These are phyloP conservation scores for Zaprionus davidi DNA, from an alignment of 1,140 invertebrate genomes.

Conservation along the genomic window DNA sequence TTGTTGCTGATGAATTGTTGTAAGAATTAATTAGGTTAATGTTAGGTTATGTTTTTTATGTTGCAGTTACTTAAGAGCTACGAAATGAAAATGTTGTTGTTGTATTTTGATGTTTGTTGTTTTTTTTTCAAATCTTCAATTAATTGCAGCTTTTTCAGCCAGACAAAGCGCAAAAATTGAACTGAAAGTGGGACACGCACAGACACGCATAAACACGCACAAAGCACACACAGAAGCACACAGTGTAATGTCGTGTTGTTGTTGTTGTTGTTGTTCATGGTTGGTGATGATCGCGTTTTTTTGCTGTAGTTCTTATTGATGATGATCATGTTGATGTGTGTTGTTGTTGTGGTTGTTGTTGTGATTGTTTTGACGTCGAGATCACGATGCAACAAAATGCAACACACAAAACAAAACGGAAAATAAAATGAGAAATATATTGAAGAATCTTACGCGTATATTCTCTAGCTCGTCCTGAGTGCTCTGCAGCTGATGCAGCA, in stretches of 20 bases:
- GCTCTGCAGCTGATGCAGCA: constrained; percentile 91
- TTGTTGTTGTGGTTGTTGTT: constrained; percentile 20
- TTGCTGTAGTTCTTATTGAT: constrained; percentile 39
- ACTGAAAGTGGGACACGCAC: constrained; percentile 38
- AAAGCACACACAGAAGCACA: constrained; percentile 13
- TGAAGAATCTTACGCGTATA: constrained; percentile 89
- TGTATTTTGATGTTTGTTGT: neutral
- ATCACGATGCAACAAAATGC: constrained; percentile 84
- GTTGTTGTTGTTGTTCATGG: constrained; percentile 29
- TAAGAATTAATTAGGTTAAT: constrained; percentile 8
- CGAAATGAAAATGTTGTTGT: constrained; percentile 47
- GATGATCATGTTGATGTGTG: constrained; percentile 17
- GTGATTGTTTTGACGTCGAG: constrained; percentile 34
- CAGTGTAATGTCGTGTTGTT: constrained; percentile 47
- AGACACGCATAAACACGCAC: constrained; percentile 14
- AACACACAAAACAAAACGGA: constrained; percentile 83
- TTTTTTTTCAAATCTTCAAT: constrained; percentile 50
- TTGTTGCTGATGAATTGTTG: constrained; percentile 54
- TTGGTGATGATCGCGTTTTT: constrained; percentile 34
- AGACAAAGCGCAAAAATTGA: constrained; percentile 72
- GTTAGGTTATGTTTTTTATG: constrained; percentile 1
- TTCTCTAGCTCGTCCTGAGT: constrained; percentile 93
- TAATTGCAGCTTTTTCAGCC: constrained; percentile 71
- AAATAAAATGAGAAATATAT: constrained; percentile 83
- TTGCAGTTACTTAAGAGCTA: constrained; percentile 10